phyloP scores from a whole-genome alignment of 2,888 invertebrate species.

The Magallana nippona region DNA sequence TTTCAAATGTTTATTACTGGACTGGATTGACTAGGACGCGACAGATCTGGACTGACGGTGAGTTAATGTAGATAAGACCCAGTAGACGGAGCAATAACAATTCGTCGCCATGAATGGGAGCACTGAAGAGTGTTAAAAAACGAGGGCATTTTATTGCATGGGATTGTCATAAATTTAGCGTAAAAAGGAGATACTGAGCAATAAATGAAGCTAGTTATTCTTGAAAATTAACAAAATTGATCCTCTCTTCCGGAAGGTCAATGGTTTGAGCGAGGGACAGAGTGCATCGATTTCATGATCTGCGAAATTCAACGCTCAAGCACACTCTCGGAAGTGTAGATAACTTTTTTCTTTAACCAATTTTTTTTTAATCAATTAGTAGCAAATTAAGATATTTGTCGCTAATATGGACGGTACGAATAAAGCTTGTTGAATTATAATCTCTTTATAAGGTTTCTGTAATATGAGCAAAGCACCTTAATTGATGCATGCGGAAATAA shows the following conservation, averaged over 20 bases:
- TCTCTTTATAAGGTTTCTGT: too few species aligned
- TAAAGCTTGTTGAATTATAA: too few species aligned
- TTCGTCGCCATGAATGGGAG: not conserved
- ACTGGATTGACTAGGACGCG: slow-evolving; percentile 25
- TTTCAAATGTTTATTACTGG: slow-evolving; percentile 26
- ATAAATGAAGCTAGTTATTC: slow-evolving; percentile 25
- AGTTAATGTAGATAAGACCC: slow-evolving; percentile 19
- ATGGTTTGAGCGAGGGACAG: not conserved
- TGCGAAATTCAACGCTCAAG: not conserved
- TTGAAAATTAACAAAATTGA: slow-evolving; percentile 33
- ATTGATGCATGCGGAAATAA: too few species aligned
- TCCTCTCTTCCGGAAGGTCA: not conserved
- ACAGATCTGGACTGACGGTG: slow-evolving; percentile 26
- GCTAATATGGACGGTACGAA: too few species aligned
- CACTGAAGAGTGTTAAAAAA: not conserved
- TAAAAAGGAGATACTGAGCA: slow-evolving; percentile 13
- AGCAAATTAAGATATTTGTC: too few species aligned
- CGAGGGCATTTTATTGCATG: slow-evolving; percentile 5
- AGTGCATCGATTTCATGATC: not conserved
- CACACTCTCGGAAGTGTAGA: not conserved
- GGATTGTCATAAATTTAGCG: slow-evolving; percentile 30
- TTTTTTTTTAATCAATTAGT: not conserved
- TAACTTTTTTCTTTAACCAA: not conserved
- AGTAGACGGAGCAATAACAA: not conserved
- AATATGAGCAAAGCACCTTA: too few species aligned